Evolutionary conservation across 2,113 vertebrate species (phyloP), one percentile per base, ranked within the genome.

Genomic region (Hippocampus zosterae): DNA sequence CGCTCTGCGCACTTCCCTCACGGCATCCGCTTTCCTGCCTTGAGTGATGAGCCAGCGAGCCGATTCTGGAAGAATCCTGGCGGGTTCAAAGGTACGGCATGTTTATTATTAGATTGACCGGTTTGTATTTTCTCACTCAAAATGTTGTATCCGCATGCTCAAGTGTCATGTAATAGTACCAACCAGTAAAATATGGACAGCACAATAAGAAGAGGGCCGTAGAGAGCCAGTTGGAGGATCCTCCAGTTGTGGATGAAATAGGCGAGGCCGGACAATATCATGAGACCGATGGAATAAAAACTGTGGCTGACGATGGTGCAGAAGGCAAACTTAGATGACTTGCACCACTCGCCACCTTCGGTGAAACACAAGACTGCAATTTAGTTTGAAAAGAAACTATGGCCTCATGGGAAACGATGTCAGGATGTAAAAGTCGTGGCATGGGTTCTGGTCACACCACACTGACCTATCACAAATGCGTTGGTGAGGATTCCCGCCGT

Each of bases 341-440:
- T 93, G 0, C 93, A 90, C 96, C 96, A 99, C 77, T 96, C 96
- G 9, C 93, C 89, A 57, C 88, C 96, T 98, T 75, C 7, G 71
- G 74, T 46, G 71, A n/a, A 55, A 74, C 0, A 62, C 3, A 13
- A 44, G 42, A 8, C 2, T 33, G 27, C 57, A 8, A 8, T 60
- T 29, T 1, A 60, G 27, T 60, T 60, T 60, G 27, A 7, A 33
- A 53, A 8, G 8, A 6, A 5, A 6, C 1, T 0, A 5, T 37
- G 33, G 33, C 33, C 33, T 37, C 33, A 1, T 6, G 33, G 33
- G 5, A 37, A 37, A 37, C 0, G 33, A 37, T 37, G 0, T 6
- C 29, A 3, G 29, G 29, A 33, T 33, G 29, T 33, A 19, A 48
- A 4, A 5, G 15, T 48, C 2, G 1, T 15, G 3, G 12, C 13